phyloP scores from a whole-genome alignment of 1,140 invertebrate species.

The Drosophila albomicans region DNA sequence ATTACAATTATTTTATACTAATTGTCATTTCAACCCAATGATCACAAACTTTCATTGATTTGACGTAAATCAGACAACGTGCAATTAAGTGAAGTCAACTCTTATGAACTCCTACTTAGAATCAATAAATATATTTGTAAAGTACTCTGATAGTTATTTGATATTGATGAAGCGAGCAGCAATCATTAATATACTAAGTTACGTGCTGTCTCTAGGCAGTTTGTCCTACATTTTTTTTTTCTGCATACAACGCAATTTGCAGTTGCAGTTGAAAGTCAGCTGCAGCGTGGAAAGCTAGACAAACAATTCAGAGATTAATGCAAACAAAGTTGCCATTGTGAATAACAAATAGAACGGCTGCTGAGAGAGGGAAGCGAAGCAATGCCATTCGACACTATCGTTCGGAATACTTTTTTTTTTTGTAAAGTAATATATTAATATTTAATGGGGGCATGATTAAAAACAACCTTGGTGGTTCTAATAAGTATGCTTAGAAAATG shows the following conservation, averaged over 20 bases:
- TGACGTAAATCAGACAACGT: too few relatives aligned
- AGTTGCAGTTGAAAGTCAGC: constrained; percentile 23
- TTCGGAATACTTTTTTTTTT: constrained; percentile 21
- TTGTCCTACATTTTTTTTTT: constrained; percentile 28
- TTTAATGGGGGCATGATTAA: constrained; percentile 71
- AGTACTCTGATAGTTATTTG: neutral
- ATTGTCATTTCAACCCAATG: too few relatives aligned
- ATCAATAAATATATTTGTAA: neutral
- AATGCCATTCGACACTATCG: constrained; percentile 53
- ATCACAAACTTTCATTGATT: too few relatives aligned
- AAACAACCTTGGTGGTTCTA: constrained; percentile 63
- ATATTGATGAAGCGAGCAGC: neutral
- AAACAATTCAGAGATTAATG: constrained; percentile 48
- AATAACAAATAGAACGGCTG: constrained; percentile 31
- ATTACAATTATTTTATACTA: too few relatives aligned
- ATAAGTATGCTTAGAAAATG: constrained; percentile 15
- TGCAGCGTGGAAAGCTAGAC: constrained; percentile 17
- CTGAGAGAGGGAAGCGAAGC: constrained; percentile 6
- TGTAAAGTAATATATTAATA: constrained; percentile 56
- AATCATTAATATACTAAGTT: neutral
- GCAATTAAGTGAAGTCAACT: too few relatives aligned
- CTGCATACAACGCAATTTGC: constrained; percentile 50
- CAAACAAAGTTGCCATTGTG: constrained; percentile 47
- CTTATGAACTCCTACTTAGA: too few relatives aligned
- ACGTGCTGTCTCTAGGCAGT: neutral